Percentiles rank a stretch among this genome's conserved stretches.
These are phyloP conservation scores for Lepidothrix coronata DNA, from an alignment of 2,113 vertebrate species.

Conservation along the genomic window DNA sequence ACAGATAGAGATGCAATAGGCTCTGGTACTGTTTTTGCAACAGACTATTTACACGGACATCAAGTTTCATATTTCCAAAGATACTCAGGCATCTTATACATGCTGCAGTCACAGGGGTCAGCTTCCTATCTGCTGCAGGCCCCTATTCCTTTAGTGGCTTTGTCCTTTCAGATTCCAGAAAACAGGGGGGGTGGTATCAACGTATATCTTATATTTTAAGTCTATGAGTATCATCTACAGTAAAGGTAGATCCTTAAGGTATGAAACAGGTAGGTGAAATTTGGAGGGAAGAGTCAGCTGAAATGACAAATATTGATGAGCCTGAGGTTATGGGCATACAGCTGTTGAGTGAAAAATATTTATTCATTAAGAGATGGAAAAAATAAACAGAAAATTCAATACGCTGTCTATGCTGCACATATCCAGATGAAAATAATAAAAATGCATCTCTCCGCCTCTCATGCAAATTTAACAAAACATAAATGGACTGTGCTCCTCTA, in stretches of 20 bases:
- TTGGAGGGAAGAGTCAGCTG: neutral
- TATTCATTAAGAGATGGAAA: neutral
- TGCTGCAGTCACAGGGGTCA: accelerated
- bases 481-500: neutral
- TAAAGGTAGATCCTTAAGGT: neutral
- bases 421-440: neutral
- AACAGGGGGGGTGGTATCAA: neutral
- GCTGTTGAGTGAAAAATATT: neutral
- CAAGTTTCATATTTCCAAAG: neutral
- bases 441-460: neutral
- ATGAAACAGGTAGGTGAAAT: neutral
- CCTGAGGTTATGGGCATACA: neutral
- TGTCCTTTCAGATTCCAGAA: neutral
- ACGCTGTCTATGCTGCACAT: neutral
- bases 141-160: neutral
- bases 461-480: neutral
- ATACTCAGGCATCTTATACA: neutral
- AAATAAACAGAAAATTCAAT: neutral
- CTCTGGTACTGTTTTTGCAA: neutral
- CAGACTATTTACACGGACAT: neutral
- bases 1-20: neutral
- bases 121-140: neutral
- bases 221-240: neutral
- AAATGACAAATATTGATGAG: neutral
- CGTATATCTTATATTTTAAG: neutral